Conservation (phyloP, 1,140 invertebrate species). For the Aphelenchoides avenae region DNA sequence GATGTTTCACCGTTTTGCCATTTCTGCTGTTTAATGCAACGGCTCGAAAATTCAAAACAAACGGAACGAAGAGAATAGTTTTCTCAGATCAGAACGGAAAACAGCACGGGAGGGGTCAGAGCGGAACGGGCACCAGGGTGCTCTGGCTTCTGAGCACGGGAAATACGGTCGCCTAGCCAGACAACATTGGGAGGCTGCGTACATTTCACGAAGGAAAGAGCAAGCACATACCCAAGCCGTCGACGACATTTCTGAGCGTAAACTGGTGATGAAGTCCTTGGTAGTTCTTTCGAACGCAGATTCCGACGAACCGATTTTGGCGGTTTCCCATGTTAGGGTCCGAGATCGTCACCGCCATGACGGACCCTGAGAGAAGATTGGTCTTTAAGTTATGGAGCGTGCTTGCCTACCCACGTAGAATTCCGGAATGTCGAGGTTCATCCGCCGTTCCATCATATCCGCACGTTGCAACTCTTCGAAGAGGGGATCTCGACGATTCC, state of each 20-base stretch:
- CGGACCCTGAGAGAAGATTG: constrained; percentile 69
- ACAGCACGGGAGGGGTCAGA: too few relatives aligned
- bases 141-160: too few relatives aligned
- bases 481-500: constrained; percentile 72
- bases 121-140: too few relatives aligned
- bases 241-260: constrained; percentile 84
- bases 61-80: too few relatives aligned
- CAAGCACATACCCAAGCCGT: constrained; percentile 70
- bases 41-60: too few relatives aligned
- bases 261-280: constrained; percentile 78
- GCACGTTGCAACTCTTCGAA: constrained; percentile 80
- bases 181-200: too few relatives aligned
- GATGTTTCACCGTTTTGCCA: too few relatives aligned
- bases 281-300: constrained; percentile 80
- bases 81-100: too few relatives aligned
- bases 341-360: constrained; percentile 82
- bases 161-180: too few relatives aligned
- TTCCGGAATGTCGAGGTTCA: constrained; percentile 81
- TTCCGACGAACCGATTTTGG: constrained; percentile 83
- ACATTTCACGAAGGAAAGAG: too few relatives aligned
- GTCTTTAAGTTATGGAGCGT: too few relatives aligned
- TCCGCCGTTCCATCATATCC: constrained; percentile 84
- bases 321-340: constrained; percentile 81
- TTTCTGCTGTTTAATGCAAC: too few relatives aligned
- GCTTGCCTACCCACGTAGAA: constrained; percentile 89